Conservation (phyloP, 2,797 vertebrate species). For the Pagetopsis macropterus region DNA sequence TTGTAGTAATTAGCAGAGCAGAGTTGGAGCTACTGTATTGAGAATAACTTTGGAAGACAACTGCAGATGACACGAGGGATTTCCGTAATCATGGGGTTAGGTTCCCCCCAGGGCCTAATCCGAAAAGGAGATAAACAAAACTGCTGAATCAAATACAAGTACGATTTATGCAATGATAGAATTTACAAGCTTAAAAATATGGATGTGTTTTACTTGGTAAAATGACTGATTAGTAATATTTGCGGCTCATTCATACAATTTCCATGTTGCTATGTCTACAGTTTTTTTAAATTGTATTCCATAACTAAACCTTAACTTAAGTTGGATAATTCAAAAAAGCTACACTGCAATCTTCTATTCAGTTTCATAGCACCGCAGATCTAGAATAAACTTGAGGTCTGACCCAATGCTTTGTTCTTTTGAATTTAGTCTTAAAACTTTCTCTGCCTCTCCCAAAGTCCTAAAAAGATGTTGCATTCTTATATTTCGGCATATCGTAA, state of each 20-base stretch:
- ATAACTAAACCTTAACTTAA: constrained; percentile 5
- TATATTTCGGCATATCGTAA: too few relatives aligned
- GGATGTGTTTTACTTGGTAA: constrained; percentile 12
- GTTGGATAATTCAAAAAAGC: constrained; percentile 10
- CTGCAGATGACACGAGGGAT: constrained; percentile 79
- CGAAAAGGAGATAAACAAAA: constrained; percentile 80
- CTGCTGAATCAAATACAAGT: constrained; percentile 74
- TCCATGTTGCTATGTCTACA: neutral
- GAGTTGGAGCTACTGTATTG: constrained; percentile 66
- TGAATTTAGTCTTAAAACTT: too few relatives aligned
- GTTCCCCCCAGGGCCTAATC: constrained; percentile 76
- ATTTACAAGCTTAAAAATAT: constrained; percentile 45
- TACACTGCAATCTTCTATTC: neutral
- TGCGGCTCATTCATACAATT: neutral
- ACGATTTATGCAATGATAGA: constrained; percentile 59
- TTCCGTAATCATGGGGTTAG: constrained; percentile 77
- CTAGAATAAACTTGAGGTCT: too few relatives aligned
- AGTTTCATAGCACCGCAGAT: too few relatives aligned
- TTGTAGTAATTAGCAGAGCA: constrained; percentile 74
- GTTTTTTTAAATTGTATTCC: neutral
- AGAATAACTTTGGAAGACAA: constrained; percentile 79
- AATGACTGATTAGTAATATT: constrained; percentile 19
- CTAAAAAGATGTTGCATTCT: too few relatives aligned
- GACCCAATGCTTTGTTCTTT: too few relatives aligned
- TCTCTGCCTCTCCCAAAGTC: too few relatives aligned